Percentiles rank a stretch among this genome's conserved stretches.
Conservation (phyloP, 2,888 invertebrate species). For the Tenthredo distinguenda region DNA sequence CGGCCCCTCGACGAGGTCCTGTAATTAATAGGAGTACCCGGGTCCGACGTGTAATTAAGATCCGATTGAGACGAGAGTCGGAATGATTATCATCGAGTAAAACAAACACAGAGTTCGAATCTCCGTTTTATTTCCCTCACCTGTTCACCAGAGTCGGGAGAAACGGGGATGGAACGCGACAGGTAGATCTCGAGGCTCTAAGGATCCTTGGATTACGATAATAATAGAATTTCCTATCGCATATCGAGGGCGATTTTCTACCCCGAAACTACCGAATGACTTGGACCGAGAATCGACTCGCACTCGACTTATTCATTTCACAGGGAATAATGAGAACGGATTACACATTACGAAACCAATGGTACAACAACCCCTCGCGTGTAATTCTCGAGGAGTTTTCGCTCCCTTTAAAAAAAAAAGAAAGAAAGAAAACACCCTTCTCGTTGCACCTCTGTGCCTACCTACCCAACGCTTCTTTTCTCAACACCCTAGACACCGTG, state of each 20-base stretch:
- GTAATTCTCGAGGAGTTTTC: too few relatives aligned
- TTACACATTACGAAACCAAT: too few relatives aligned
- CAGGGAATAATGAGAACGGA: too few relatives aligned
- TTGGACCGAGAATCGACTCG: background rate
- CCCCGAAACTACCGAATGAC: background rate
- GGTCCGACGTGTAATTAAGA: background rate
- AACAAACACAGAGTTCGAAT: background rate
- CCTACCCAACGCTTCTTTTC: too few relatives aligned
- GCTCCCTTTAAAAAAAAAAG: too few relatives aligned
- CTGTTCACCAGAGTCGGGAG: background rate
- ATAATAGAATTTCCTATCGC: background rate
- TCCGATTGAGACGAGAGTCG: background rate
- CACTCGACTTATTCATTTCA: too few relatives aligned
- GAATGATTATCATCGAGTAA: background rate
- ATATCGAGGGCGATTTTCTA: background rate
- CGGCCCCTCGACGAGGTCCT: background rate
- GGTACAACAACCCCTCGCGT: too few relatives aligned
- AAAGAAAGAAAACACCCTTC: too few relatives aligned
- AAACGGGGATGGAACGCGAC: background rate
- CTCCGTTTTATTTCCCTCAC: background rate
- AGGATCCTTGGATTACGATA: background rate
- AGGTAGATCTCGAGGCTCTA: background rate
- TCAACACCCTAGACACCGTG: too few relatives aligned
- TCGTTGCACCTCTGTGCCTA: too few relatives aligned
- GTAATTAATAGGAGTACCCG: background rate